These are phyloP conservation scores for Hyphantria cunea DNA, from an alignment of 1,140 invertebrate genomes.

Conservation along the genomic window DNA sequence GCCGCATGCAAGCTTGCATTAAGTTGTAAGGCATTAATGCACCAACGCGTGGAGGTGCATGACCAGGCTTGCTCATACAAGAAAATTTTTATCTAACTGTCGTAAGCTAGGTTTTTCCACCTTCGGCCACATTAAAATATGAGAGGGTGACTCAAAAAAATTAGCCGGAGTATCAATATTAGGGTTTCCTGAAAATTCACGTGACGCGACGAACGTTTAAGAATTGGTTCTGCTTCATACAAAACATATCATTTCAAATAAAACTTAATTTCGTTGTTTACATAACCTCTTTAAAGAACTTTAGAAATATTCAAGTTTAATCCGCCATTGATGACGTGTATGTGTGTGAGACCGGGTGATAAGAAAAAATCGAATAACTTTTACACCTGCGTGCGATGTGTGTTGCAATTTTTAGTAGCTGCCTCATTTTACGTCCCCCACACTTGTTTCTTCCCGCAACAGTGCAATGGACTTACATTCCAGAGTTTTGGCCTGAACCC, in stretches of 20 bases:
- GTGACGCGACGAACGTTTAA: neutral
- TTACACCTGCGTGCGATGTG: no score
- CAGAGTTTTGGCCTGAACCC: no score
- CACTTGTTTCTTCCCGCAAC: no score
- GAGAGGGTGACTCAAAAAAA: conserved; percentile 46
- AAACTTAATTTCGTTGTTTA: conserved; percentile 3
- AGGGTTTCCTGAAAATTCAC: conserved; percentile 11
- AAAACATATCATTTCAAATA: neutral
- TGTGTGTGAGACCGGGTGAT: no score
- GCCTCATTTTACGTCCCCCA: no score
- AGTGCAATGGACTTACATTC: no score
- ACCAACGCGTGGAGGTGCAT: conserved; percentile 54
- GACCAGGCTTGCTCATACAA: conserved; percentile 51
- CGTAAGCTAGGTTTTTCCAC: conserved; percentile 26
- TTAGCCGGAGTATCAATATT: conserved; percentile 33
- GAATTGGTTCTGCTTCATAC: no score
- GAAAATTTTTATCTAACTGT: conserved; percentile 45
- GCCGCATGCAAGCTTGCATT: conserved; percentile 63
- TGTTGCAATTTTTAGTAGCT: no score
- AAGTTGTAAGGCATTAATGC: conserved; percentile 72
- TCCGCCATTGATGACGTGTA: no score
- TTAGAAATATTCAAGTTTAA: no score
- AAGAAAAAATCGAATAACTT: no score
- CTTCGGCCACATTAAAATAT: conserved; percentile 31
- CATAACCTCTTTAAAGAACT: conserved; percentile 1